These are phyloP conservation scores for Plutomurus gul DNA, from an alignment of 1,140 invertebrate species.

Conservation along the genomic window DNA sequence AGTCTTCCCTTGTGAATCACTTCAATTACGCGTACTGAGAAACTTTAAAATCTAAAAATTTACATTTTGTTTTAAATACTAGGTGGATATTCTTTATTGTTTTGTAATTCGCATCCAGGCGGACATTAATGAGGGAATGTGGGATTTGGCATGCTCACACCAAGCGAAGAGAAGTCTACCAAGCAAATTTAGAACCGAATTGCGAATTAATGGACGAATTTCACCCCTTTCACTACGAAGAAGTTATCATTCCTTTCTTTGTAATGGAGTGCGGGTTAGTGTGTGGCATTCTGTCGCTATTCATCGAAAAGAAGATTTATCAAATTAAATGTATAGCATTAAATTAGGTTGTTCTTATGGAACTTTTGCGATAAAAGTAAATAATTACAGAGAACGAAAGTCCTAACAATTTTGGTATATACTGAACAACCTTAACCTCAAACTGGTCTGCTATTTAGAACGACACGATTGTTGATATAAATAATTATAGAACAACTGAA, in stretches of 20 bases:
- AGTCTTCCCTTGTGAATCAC: not conserved
- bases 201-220: not conserved
- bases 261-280: not conserved
- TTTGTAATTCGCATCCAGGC: not conserved
- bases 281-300: not conserved
- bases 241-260: not conserved
- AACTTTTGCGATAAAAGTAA: too few species aligned
- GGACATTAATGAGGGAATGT: not conserved
- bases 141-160: not conserved
- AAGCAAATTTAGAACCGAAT: not conserved
- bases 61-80: not conserved
- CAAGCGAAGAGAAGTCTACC: not conserved
- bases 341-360: too few species aligned
- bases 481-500: too few species aligned
- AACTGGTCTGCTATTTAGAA: too few species aligned
- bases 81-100: not conserved
- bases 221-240: not conserved
- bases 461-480: too few species aligned
- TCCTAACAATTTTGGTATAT: too few species aligned
- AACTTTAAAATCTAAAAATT: not conserved
- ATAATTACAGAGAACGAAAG: too few species aligned
- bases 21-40: constrained; percentile 9
- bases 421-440: too few species aligned
- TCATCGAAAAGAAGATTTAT: not conserved
- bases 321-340: too few species aligned